These are phyloP conservation scores for Cabera pusaria DNA, from an alignment of 2,888 invertebrate species.

Conservation along the genomic window DNA sequence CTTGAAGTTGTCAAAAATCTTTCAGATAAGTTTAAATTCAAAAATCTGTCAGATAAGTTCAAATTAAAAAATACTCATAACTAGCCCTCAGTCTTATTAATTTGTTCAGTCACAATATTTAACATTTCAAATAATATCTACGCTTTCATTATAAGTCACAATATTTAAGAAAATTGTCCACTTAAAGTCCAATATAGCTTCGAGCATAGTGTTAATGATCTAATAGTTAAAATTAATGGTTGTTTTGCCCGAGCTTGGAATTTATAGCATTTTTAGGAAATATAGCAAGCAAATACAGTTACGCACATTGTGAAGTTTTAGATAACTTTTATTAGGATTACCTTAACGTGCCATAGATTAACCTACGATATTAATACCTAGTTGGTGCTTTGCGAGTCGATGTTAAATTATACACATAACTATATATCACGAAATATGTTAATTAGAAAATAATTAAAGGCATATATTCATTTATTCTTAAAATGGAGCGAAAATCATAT, in stretches of 20 bases:
- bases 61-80: too few relatives aligned
- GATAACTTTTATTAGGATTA: constrained; percentile 23
- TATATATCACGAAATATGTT: too few relatives aligned
- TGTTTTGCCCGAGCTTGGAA: constrained; percentile 76
- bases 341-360: constrained; percentile 26
- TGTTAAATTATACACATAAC: constrained; percentile 8
- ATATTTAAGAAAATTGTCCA: constrained; percentile 26
- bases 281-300: constrained; percentile 42
- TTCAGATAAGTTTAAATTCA: too few relatives aligned
- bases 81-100: too few relatives aligned
- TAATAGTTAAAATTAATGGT: constrained; percentile 45
- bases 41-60: too few relatives aligned
- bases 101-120: too few relatives aligned
- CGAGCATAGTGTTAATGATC: constrained; percentile 31
- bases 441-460: too few relatives aligned
- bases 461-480: too few relatives aligned
- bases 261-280: constrained; percentile 54
- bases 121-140: too few relatives aligned
- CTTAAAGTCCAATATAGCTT: constrained; percentile 32
- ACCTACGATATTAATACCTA: constrained; percentile 7
- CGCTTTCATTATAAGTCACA: too few relatives aligned
- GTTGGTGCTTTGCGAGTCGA: constrained; percentile 38
- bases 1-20: too few relatives aligned
- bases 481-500: too few relatives aligned
- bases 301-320: constrained; percentile 44